Evolutionary conservation across 1,140 invertebrate species (phyloP).

Genomic region (Trigoniulus corallinus): DNA sequence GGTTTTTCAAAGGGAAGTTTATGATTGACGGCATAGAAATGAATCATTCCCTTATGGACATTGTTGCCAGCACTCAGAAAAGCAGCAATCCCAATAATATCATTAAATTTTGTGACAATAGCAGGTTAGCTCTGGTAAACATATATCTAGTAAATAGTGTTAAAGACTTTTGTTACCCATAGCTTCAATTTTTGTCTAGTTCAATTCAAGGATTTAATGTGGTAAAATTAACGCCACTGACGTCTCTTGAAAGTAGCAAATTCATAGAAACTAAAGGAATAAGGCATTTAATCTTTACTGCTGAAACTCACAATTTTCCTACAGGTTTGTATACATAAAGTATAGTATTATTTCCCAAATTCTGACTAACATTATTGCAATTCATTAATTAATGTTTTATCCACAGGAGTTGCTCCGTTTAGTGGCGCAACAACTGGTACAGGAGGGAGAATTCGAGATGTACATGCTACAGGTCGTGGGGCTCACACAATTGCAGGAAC

Average conservation of each 20-base stretch:
- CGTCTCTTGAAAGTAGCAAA: constrained; percentile 40
- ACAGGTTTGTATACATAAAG: constrained; percentile 49
- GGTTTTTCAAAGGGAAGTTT: constrained; percentile 76
- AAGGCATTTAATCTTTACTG: constrained; percentile 94
- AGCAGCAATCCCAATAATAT: constrained; percentile 73
- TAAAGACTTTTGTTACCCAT: constrained; percentile 1
- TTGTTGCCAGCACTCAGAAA: constrained; percentile 80
- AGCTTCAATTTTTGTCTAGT: constrained; percentile 35
- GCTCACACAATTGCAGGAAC: constrained; percentile 88
- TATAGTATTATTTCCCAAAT: not conserved
- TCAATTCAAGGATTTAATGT: constrained; percentile 73
- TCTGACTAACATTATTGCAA: not conserved
- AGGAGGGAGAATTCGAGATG: constrained; percentile 84
- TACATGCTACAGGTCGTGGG: constrained; percentile 80
- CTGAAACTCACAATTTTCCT: constrained; percentile 98
- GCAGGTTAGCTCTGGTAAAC: constrained; percentile 51
- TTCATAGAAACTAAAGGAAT: constrained; percentile 37
- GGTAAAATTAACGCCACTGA: constrained; percentile 40
- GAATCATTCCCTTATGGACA: constrained; percentile 67
- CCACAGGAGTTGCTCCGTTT: constrained; percentile 36
- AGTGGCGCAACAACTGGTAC: constrained; percentile 95
- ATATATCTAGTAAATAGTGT: constrained; percentile 3
- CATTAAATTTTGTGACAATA: constrained; percentile 95
- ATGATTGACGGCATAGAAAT: constrained; percentile 62
- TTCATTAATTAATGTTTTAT: constrained; percentile 5